Evolutionary conservation across 2,113 vertebrate species (phyloP).

Genomic region (Plecotus auritus): DNA sequence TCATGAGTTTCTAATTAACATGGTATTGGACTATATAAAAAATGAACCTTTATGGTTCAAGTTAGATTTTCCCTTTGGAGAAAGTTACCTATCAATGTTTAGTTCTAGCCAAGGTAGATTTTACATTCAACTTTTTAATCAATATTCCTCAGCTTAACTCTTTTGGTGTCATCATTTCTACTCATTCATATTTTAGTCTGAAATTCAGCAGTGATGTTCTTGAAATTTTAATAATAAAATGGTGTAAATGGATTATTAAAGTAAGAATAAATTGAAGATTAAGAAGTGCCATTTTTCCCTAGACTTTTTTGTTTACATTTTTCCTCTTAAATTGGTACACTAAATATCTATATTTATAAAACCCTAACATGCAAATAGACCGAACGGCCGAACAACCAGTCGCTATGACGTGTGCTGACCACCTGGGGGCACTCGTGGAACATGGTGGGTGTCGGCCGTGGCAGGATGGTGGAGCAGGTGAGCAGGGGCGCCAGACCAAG

Average conservation of each 20-base stretch:
- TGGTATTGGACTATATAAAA: not conserved
- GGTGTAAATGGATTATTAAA: conserved; percentile 30
- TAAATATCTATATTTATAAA: not conserved
- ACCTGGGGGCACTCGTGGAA: no score
- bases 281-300: conserved; percentile 14
- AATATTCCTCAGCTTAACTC: not conserved
- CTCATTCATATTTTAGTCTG: conserved; percentile 1
- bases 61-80: conserved; percentile 33
- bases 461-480: no score
- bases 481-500: no score
- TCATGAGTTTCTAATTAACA: conserved; percentile 26
- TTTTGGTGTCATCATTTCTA: not conserved
- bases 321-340: not conserved
- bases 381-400: no score
- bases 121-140: not conserved
- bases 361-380: no score
- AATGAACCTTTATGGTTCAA: not conserved
- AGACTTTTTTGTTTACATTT: conserved; percentile 23
- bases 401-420: no score
- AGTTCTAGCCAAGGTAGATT: conserved; percentile 6
- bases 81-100: conserved; percentile 14
- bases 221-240: conserved; percentile 4
- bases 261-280: conserved; percentile 1
- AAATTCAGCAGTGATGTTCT: not conserved
- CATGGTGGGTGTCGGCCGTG: no score